Percentiles rank a stretch among this genome's conserved stretches.
Conservation (phyloP, 2,888 invertebrate genomes). For the Andrena hattorfiana region DNA sequence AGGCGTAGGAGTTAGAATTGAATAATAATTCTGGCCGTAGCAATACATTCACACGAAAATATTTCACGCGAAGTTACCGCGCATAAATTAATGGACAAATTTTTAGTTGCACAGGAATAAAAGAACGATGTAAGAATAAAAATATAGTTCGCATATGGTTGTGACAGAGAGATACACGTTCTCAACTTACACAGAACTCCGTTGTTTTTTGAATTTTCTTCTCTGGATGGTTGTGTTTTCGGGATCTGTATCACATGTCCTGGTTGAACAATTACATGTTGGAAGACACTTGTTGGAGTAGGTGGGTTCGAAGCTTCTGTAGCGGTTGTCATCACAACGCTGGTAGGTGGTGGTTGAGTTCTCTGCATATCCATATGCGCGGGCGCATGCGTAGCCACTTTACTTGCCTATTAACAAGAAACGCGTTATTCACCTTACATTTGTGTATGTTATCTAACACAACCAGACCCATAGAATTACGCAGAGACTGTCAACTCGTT, state of each 20-base stretch:
- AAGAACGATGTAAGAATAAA: neutral
- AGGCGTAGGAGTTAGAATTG: neutral
- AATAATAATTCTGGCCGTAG: neutral
- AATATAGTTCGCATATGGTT: neutral
- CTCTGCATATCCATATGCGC: slow-evolving; percentile 79
- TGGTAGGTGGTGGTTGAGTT: slow-evolving; percentile 77
- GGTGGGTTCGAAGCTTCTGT: slow-evolving; percentile 79
- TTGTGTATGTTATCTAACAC: neutral
- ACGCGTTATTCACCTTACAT: slow-evolving; percentile 12
- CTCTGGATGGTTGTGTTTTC: slow-evolving; percentile 77
- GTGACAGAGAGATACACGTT: neutral
- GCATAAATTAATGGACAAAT: slow-evolving; percentile 7
- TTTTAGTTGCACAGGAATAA: neutral
- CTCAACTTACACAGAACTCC: slow-evolving; percentile 81
- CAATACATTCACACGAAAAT: neutral
- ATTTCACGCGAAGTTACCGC: slow-evolving; percentile 2
- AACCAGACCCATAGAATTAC: too few species aligned
- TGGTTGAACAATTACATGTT: slow-evolving; percentile 93
- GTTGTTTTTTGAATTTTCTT: slow-evolving; percentile 81
- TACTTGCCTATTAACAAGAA: slow-evolving; percentile 73
- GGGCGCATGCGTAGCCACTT: slow-evolving; percentile 77
- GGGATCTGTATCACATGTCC: slow-evolving; percentile 91
- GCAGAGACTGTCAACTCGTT: neutral
- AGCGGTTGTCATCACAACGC: slow-evolving; percentile 80
- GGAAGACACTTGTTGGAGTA: slow-evolving; percentile 83